phyloP scores from a whole-genome alignment of 2,888 invertebrate species.

The Parnassius orleans region DNA sequence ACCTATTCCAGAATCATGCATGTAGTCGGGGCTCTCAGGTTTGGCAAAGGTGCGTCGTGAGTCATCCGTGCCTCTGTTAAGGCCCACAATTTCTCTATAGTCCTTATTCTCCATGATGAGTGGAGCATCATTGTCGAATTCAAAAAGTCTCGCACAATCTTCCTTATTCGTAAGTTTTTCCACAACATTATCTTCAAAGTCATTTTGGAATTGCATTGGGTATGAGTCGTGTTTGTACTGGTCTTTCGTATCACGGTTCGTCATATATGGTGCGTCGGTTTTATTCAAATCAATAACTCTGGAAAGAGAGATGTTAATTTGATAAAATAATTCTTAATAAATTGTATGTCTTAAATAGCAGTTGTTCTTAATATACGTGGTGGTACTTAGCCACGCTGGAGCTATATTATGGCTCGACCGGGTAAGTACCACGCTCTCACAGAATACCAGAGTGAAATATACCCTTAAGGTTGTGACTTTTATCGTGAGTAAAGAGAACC shows the following conservation, averaged over 20 bases:
- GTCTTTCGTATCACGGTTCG: conserved; percentile 63
- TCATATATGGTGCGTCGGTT: conserved; percentile 66
- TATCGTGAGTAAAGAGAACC: no score
- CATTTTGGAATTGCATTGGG: conserved; percentile 48
- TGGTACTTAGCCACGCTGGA: no score
- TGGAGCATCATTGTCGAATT: conserved; percentile 81
- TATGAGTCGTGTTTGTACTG: conserved; percentile 58
- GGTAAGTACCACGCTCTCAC: no score
- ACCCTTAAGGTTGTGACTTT: no score
- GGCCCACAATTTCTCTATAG: conserved; percentile 69
- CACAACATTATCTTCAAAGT: conserved; percentile 65
- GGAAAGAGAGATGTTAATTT: conserved; percentile 36
- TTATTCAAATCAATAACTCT: conserved; percentile 78
- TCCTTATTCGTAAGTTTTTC: conserved; percentile 71
- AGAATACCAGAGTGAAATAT: no score
- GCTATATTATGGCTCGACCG: no score
- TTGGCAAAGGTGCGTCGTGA: conserved; percentile 76
- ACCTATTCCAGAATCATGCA: conserved; percentile 80
- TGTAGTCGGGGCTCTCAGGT: conserved; percentile 76
- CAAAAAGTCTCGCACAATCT: conserved; percentile 76
- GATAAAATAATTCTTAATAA: background rate
- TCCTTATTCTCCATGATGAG: conserved; percentile 76
- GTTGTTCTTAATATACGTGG: no score
- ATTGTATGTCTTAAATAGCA: background rate
- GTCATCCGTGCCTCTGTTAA: conserved; percentile 73